These are phyloP conservation scores for Drosophila arawakana DNA, from an alignment of 1,140 invertebrate species.

Conservation along the genomic window DNA sequence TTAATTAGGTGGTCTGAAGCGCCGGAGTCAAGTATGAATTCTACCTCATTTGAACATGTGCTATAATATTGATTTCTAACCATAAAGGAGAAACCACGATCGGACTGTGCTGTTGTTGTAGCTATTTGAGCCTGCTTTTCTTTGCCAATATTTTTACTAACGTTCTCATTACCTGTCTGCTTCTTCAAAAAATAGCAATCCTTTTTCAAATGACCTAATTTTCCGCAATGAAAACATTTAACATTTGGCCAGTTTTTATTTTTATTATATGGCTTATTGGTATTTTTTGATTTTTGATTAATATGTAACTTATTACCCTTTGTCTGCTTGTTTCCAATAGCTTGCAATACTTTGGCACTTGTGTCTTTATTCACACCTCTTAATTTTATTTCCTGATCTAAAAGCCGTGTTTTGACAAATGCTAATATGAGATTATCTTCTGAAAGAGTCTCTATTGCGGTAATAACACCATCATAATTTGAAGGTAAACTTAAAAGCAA, in stretches of 20 bases:
- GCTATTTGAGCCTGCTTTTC: conserved; percentile 41
- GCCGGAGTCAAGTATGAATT: conserved; percentile 63
- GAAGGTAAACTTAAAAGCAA: background rate
- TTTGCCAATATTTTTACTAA: background rate
- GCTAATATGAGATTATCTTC: conserved; percentile 22
- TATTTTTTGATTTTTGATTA: background rate
- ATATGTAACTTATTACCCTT: background rate
- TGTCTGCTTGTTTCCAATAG: conserved; percentile 7
- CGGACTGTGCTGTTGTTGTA: conserved; percentile 15
- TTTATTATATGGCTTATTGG: conserved; percentile 5
- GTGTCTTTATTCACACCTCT: conserved; percentile 18
- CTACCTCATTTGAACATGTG: conserved; percentile 6
- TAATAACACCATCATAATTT: conserved; percentile 34
- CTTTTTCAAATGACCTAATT: too few species aligned
- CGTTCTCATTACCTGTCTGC: too few species aligned
- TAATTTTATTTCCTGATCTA: conserved; percentile 31
- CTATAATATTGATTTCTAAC: conserved; percentile 7
- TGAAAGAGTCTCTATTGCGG: conserved; percentile 30
- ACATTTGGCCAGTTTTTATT: conserved; percentile 12
- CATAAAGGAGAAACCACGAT: conserved; percentile 39
- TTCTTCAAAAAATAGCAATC: background rate
- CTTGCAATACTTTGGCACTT: background rate
- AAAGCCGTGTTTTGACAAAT: conserved; percentile 35
- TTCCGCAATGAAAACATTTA: too few species aligned
- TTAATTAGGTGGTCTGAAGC: conserved; percentile 61